Evolutionary conservation across 1,140 invertebrate species (phyloP).

Genomic region (Centruroides sculpturatus): DNA sequence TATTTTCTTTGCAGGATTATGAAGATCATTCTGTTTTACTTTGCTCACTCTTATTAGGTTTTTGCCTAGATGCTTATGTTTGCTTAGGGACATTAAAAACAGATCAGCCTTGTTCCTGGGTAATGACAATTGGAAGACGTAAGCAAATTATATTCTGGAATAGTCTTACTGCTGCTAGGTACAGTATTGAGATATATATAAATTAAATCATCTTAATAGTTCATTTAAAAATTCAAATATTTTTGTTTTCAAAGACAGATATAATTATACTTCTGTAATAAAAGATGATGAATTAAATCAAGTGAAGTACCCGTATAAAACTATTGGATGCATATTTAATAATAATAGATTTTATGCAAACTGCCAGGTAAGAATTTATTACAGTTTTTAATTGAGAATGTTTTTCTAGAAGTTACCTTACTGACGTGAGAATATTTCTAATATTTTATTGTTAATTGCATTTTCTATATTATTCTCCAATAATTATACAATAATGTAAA

Average conservation of each 20-base stretch:
- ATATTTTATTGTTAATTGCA: no score
- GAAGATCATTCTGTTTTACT: slow-evolving; percentile 32
- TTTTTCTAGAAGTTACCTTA: no score
- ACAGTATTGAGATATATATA: slow-evolving; percentile 6
- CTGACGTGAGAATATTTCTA: no score
- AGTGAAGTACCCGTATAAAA: slow-evolving; percentile 29
- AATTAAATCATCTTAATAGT: slow-evolving; percentile 19
- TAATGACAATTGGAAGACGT: slow-evolving; percentile 16
- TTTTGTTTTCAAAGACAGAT: no score
- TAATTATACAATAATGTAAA: no score
- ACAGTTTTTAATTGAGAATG: no score
- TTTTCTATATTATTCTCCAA: no score
- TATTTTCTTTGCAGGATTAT: slow-evolving; percentile 24
- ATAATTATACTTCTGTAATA: not conserved
- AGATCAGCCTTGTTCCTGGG: slow-evolving; percentile 17
- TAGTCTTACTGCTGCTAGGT: slow-evolving; percentile 28
- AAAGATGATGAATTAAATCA: slow-evolving; percentile 23
- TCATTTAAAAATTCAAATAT: slow-evolving; percentile 7
- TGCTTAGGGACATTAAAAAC: slow-evolving; percentile 23
- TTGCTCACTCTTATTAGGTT: slow-evolving; percentile 33
- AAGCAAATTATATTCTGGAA: slow-evolving; percentile 16
- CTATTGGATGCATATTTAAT: slow-evolving; percentile 34
- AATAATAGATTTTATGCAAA: slow-evolving; percentile 32
- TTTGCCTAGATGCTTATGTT: slow-evolving; percentile 34
- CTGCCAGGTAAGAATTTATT: slow-evolving; percentile 24